A percentile compares a stretch with the other conserved stretches of the same genome.
phyloP scores from a whole-genome alignment of 2,888 invertebrate genomes.

The Apamea crenata region DNA sequence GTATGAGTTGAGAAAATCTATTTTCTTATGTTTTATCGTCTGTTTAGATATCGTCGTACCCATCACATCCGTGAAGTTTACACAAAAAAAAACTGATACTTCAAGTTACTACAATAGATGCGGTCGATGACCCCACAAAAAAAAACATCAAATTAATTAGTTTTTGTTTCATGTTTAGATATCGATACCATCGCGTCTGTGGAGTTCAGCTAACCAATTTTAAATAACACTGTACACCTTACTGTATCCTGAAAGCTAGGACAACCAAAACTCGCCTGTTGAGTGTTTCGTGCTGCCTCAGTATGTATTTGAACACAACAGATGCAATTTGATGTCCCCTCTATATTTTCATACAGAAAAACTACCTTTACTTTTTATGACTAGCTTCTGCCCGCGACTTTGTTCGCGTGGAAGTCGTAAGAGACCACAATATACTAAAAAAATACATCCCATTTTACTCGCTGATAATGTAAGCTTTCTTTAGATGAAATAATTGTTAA shows the following conservation, averaged over 20 bases:
- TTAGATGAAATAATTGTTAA: too few species aligned
- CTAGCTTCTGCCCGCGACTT: not conserved
- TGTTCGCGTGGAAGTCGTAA: not conserved
- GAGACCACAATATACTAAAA: not conserved
- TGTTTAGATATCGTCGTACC: too few species aligned
- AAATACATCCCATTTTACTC: not conserved
- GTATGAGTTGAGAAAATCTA: too few species aligned
- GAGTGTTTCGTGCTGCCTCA: not conserved
- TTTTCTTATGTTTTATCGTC: too few species aligned
- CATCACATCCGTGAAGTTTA: too few species aligned
- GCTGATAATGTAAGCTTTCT: too few species aligned
- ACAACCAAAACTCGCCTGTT: conserved; percentile 2
- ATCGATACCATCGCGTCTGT: too few species aligned
- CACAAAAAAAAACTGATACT: too few species aligned
- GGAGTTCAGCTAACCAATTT: not conserved
- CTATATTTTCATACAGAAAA: not conserved
- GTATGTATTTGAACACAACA: conserved; percentile 7
- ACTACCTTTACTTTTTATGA: not conserved
- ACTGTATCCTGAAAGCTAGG: not conserved
- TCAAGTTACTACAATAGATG: too few species aligned
- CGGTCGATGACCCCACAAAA: not conserved
- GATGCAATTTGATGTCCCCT: not conserved
- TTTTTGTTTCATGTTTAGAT: too few species aligned
- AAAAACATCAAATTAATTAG: too few species aligned
- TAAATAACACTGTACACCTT: not conserved